Evolutionary conservation across 2,888 invertebrate species (phyloP).

Genomic region (Rhimphoctona megacephalus): DNA sequence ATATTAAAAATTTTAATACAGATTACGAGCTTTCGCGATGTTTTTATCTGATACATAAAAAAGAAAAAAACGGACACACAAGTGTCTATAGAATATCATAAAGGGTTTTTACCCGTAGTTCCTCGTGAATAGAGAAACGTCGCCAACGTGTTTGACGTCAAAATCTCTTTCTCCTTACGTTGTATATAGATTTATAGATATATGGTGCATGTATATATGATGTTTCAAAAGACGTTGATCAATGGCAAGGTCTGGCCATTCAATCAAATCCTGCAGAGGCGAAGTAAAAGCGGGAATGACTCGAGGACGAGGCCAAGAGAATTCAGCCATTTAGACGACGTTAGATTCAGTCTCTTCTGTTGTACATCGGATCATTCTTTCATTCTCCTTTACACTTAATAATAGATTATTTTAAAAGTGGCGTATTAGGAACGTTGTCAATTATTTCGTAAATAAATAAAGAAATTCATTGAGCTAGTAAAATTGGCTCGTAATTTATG

Average conservation of each 20-base stretch:
- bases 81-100: constrained; percentile 1
- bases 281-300: constrained; percentile 26
- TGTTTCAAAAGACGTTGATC: constrained; percentile 60
- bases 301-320: constrained; percentile 20
- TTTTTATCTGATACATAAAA: background rate
- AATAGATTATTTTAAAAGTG: background rate
- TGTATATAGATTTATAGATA: background rate
- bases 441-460: background rate
- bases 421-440: background rate
- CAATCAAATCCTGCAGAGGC: constrained; percentile 52
- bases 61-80: background rate
- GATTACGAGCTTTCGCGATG: background rate
- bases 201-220: background rate
- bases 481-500: background rate
- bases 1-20: background rate
- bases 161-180: constrained; percentile 27
- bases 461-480: background rate
- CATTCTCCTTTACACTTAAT: background rate
- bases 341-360: background rate
- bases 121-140: constrained; percentile 41
- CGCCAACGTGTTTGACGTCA: constrained; percentile 25
- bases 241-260: constrained; percentile 61
- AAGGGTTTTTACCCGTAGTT: constrained; percentile 12
- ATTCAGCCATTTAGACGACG: constrained; percentile 9
- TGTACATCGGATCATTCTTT: constrained; percentile 11